Base-by-base conservation (phyloP, 2,113 vertebrate genomes). In the Ranitomeya variabilis region DNA sequence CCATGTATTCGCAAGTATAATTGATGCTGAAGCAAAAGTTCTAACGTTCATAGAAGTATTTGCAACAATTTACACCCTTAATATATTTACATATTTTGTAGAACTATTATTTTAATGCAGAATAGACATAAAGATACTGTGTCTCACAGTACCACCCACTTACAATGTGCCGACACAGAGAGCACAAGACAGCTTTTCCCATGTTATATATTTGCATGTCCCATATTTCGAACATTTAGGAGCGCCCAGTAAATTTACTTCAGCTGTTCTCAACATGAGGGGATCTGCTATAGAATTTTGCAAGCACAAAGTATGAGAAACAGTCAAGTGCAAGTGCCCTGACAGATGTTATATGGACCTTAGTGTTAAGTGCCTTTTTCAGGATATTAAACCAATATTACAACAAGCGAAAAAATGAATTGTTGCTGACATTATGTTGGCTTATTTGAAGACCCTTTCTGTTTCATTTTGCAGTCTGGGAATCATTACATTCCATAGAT, bases 311-410 rank as follows among this genome's bases (percentile, higher is more conserved):
- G 15, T 90, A 91, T 92, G 89, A 91, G 91, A 89, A 92, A 92
- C 92, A 94, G 88, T 90, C 92, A 55, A 0, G 90, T 1, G 55
- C 90, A 82, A 78, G 21, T 88, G 89, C 86, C 2, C 91, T 52
- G 93, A 94, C 94, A 95, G 93, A 95, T 95, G 93, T 92, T 94
- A 78, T 91, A 93, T 91, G 92, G 93, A 90, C 91, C 80, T 90
- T 92, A 93, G 94, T 92, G 91, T 93, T 94, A 94, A 95, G 93
- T 93, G 92, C 92, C 92, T 95, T 94, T 96, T 95, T 92, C 94
- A 95, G 95, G 93, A 95, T 95, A 95, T 95, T 94, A 96, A 96
- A 94, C 93, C 92, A 93, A 91, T 91, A 93, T 94, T 93, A 92
- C 92, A 94, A 95, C 92, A 91, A 94, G 93, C 91, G 91, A 92